These are phyloP conservation scores for Lichenostomus cassidix DNA, from an alignment of 2,113 vertebrate species.

Conservation along the genomic window DNA sequence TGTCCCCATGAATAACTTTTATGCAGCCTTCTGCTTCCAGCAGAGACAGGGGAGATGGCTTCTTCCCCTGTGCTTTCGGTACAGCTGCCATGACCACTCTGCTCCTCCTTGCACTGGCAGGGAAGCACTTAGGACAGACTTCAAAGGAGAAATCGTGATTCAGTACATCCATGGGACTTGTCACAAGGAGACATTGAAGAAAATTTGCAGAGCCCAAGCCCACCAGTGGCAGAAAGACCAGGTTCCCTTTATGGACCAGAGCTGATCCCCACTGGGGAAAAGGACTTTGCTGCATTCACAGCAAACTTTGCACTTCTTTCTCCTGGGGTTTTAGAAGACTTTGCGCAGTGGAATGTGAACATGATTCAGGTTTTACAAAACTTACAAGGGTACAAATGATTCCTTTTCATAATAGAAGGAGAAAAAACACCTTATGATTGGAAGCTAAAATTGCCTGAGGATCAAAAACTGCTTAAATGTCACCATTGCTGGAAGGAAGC, in stretches of 20 bases:
- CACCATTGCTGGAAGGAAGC: background rate
- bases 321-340: background rate
- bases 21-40: background rate
- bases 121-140: background rate
- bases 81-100: background rate
- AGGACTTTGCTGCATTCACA: background rate
- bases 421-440: background rate
- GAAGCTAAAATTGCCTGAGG: background rate
- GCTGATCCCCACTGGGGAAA: background rate
- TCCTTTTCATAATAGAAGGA: background rate
- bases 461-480: background rate
- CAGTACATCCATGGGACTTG: background rate
- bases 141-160: background rate
- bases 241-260: background rate
- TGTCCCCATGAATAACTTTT: background rate
- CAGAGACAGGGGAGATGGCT: background rate
- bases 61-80: accelerated
- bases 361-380: background rate
- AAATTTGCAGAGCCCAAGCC: background rate
- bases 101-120: background rate
- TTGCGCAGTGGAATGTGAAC: background rate
- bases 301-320: background rate
- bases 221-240: background rate
- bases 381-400: background rate
- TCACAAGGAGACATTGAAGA: background rate